Evolutionary conservation across 2,113 vertebrate species (phyloP).

Genomic region (Phalacrocorax brasilianus): DNA sequence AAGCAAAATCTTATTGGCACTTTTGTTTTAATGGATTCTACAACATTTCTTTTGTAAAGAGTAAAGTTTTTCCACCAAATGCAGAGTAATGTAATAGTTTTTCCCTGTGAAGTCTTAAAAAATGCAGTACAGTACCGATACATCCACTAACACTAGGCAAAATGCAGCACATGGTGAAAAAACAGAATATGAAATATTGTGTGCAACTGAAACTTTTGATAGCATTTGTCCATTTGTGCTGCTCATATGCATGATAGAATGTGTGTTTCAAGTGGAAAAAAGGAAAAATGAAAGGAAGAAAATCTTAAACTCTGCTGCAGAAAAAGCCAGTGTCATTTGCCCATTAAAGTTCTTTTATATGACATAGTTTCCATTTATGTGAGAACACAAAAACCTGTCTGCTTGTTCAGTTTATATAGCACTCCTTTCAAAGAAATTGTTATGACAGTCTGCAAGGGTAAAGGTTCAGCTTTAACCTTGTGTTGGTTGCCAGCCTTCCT

Average conservation of each 20-base stretch:
- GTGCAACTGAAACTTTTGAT: not conserved
- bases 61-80: not conserved
- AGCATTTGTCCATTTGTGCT: not conserved
- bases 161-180: not conserved
- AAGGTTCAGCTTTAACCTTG: not conserved
- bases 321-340: slow-evolving; percentile 12
- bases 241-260: slow-evolving; percentile 6
- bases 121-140: not conserved
- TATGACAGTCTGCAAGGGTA: slow-evolving; percentile 20
- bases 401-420: slow-evolving; percentile 8
- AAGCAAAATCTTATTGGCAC: slow-evolving; percentile 56
- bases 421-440: slow-evolving; percentile 21
- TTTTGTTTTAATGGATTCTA: slow-evolving; percentile 66
- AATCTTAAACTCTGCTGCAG: slow-evolving; percentile 8
- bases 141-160: not conserved
- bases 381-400: slow-evolving; percentile 39
- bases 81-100: not conserved
- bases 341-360: slow-evolving; percentile 23
- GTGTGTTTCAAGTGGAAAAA: slow-evolving; percentile 26
- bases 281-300: slow-evolving; percentile 5
- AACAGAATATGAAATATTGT: not conserved
- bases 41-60: slow-evolving; percentile 46
- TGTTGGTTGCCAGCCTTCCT: slow-evolving; percentile 3
- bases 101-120: not conserved
- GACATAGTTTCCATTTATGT: slow-evolving; percentile 42